Base-by-base conservation (phyloP, 2,797 vertebrate species). In the Synaphobranchus kaupii region DNA sequence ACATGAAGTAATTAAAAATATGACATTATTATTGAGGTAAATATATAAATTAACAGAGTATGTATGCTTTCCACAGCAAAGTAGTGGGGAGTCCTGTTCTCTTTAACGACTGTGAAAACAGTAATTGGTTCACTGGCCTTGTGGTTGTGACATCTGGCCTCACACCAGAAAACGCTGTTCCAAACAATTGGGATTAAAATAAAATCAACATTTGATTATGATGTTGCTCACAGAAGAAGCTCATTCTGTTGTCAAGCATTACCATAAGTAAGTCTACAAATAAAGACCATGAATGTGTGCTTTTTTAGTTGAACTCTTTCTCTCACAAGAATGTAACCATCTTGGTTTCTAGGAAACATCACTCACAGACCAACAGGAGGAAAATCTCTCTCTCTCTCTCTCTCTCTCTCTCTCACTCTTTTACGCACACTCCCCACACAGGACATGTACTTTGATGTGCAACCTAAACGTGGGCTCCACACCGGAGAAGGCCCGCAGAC, bases 381-480 rank as follows among this genome's bases (percentile, higher is more conserved):
- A 84, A 85, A 85, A 34, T 54, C 10, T 54, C 52, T 54, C 50
- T 52, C 12, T 52, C 50, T 52, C 50, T 52, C 50, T 52, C 7
- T 52, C 50, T 52, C 50, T 52, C 50, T 52, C 50, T 81, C 81
- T 22, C 52, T 85, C 34, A 81, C 54, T 71, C 66, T 31, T 3
- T 83, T 54, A 63, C 47, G 83, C 58, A 12, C 52, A 0, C 52
- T 54, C 52, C 12, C 52, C 3, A 12, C 52, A 58, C 76, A 71
- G 84, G 84, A 81, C 39, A 39, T 71, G 76, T 48, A 82, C 87
- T 86, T 71, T 88, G 76, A 85, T 82, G 87, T 86, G 58, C 28
- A 39, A 54, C 66, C 60, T 83, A 58, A 87, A 82, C 47, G 34
- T 48, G 60, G 78, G 54, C 47, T 28, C 34, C 31, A 83, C 52